phyloP scores from a whole-genome alignment of 2,797 vertebrate genomes.

The Euthynnus affinis region DNA sequence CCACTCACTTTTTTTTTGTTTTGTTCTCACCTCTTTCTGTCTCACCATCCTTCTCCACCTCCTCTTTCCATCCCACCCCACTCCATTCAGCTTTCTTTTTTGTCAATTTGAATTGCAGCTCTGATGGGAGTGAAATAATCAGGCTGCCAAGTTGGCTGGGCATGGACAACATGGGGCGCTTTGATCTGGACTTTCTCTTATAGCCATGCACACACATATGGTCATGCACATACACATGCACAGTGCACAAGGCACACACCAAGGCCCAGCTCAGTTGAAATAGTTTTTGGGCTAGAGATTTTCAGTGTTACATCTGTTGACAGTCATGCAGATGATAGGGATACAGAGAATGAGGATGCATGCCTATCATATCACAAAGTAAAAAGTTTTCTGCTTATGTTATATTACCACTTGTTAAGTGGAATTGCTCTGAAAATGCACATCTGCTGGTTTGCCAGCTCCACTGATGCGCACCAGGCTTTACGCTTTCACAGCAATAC shows the following conservation, averaged over 20 bases:
- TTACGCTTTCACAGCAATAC: slow-evolving; percentile 7
- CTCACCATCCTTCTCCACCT: background rate
- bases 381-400: background rate
- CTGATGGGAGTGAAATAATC: slow-evolving; percentile 66
- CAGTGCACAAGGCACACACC: slow-evolving; percentile 18
- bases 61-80: background rate
- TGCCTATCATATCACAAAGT: slow-evolving; percentile 29
- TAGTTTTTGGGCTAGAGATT: slow-evolving; percentile 36
- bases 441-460: slow-evolving; percentile 8
- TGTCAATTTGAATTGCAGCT: slow-evolving; percentile 64
- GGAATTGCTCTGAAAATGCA: background rate
- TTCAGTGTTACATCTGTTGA: slow-evolving; percentile 34
- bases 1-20: slow-evolving; percentile 5
- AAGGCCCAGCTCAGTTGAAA: slow-evolving; percentile 41
- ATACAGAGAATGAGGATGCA: slow-evolving; percentile 17
- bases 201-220: slow-evolving; percentile 38
- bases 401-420: slow-evolving; percentile 19
- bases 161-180: slow-evolving; percentile 46
- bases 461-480: slow-evolving; percentile 6
- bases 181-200: slow-evolving; percentile 74
- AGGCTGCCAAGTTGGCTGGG: slow-evolving; percentile 63
- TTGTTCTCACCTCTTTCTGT: background rate
- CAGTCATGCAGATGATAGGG: slow-evolving; percentile 33
- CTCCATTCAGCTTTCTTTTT: slow-evolving; percentile 15
- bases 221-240: background rate